Base-by-base conservation (phyloP, 2,113 vertebrate genomes). In the Pogona vitticeps region DNA sequence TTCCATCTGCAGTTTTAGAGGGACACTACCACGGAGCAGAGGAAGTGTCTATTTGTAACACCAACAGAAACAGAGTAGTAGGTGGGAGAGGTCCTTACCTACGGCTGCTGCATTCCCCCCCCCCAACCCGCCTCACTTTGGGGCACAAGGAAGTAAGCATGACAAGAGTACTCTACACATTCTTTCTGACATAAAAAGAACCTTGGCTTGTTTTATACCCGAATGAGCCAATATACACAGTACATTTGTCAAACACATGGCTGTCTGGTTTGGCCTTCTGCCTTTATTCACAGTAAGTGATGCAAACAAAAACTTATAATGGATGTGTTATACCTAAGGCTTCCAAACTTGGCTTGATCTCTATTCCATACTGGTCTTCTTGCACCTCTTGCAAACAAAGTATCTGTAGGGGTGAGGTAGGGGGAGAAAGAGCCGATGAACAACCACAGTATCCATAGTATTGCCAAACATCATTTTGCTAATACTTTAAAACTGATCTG, bases 351-450 rank as follows among this genome's bases (percentile, higher is more conserved):
- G 98, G 98, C 94, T 97, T 98, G 82, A 99, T 97, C 93, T 99
- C 98, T 89, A 88, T 90, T 84, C 96, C 92, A 36, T 98, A 99
- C 93, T 99, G 98, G 93, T 99, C 97, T 95, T 98, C 96, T 94
- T 99, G 98, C 76, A 99, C 98, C 94, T 99, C 99, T 94, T 99
- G 99, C 78, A 99, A 98, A 96, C 98, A 99, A 82, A 99, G 95
- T 76, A 99, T 97, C 99, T 99, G 85, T 92, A 87, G 85, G 82
- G 40, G 9, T 28, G 7, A 58, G 46, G 33, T 21, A 18, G 42
- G 38, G 31, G 13, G 20, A 1, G 20, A 78, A 68, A 38, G 2
- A 81, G 42, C 4, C 14, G 4, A 86, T 70, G 67, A 76, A 83
- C 20, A 20, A 58, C 23, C n/a, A 33, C 4, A 33, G 42, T 2